Evolutionary conservation across 2,797 vertebrate genomes (phyloP).

Genomic region (Xiphorhynchus erythropygius): DNA sequence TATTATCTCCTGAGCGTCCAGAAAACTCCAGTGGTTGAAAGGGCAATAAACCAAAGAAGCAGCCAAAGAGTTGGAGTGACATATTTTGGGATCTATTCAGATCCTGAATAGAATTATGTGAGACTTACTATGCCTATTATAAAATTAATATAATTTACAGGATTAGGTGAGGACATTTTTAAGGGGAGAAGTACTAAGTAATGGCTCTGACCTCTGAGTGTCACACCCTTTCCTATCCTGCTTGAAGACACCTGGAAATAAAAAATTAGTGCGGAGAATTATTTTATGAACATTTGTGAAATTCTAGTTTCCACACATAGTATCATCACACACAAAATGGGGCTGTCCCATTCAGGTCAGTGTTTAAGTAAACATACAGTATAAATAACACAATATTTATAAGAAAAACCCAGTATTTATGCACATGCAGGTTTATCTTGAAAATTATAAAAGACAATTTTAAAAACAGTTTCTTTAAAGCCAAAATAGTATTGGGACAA

Average conservation of each 20-base stretch:
- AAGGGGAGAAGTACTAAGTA: background rate
- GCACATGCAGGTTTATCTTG: background rate
- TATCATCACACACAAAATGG: background rate
- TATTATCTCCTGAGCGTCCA: background rate
- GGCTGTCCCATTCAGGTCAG: background rate
- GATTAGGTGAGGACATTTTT: background rate
- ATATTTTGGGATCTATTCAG: background rate
- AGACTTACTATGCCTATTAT: background rate
- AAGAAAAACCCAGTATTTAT: background rate
- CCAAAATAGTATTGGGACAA: background rate
- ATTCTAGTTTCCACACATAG: background rate
- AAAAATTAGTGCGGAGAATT: background rate
- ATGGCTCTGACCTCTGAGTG: background rate
- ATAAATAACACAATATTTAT: background rate
- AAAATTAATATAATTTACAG: background rate
- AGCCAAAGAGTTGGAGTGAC: background rate
- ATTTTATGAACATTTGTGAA: background rate
- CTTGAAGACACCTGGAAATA: background rate
- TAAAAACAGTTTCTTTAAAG: background rate
- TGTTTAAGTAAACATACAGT: background rate
- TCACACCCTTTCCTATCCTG: background rate
- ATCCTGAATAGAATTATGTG: accelerated
- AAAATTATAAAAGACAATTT: background rate
- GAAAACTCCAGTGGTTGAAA: background rate
- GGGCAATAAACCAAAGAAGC: background rate